Evolutionary conservation across 1,140 invertebrate genomes (phyloP), one percentile per base, ranked within the genome.

Genomic region (Euwallacea similis): DNA sequence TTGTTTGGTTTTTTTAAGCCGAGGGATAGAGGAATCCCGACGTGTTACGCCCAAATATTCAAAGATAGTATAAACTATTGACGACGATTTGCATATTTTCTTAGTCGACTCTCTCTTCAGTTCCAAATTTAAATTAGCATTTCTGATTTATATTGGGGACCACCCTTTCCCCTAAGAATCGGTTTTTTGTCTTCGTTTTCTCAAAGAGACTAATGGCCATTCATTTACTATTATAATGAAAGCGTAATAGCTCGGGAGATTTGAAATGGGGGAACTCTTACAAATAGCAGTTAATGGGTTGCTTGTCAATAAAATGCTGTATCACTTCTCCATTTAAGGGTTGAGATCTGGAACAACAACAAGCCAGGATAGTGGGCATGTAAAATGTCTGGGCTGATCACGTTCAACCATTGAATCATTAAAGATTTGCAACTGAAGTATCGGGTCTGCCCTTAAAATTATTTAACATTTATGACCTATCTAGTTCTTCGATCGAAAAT

Each of bases 171-270:
- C 10, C 44, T 13, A 41, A 63, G 53, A 69, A 55, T 41, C n/a
- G 6, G 7, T 7, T 13, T 55, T 69, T 63, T 63, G 47, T 63
- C 50, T 33, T 33, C 47, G 7, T 63, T 16, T 15, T 62, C 46
- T n/a, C 46, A 54, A 42, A 59, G 61, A 72, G 70, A 72, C 55
- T 66, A 72, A 72, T 72, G 56, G 70, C 63, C 70, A 62, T 66
- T 58, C 70, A 72, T 66, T 72, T 72, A 61, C 69, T 70, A 70
- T 70, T 70, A 64, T 70, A 70, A 70, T 70, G 43, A 15, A 65
- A 33, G 61, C 44, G 54, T 70, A 70, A 70, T 70, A 70, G 62
- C 61, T 11, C 69, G 41, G 47, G 44, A 53, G 67, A 55, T 47
- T 62, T 47, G n/a, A 69, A 69, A 53, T 61, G 42, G 46, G 46